Evolutionary conservation across 2,797 vertebrate genomes (phyloP).

Genomic region (Atherinosoma microstoma): DNA sequence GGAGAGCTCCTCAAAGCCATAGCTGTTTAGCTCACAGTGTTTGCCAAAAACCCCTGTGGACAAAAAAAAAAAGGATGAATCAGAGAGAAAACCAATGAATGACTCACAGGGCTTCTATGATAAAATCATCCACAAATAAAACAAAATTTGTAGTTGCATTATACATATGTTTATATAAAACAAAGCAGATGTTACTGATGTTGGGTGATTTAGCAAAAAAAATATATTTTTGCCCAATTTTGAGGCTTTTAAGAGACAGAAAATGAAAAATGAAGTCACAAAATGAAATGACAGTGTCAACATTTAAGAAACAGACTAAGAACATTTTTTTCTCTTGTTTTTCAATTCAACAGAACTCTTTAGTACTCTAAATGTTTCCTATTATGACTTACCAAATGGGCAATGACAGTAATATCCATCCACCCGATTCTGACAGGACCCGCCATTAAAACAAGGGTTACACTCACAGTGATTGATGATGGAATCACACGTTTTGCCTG

Average conservation of each 20-base stretch:
- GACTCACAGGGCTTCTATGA: conserved; percentile 45
- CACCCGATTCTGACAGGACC: conserved; percentile 95
- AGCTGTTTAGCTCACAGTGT: conserved; percentile 97
- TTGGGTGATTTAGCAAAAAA: conserved; percentile 3
- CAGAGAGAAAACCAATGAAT: conserved; percentile 50
- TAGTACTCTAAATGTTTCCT: conserved; percentile 45
- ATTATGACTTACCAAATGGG: conserved; percentile 92
- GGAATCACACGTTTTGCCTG: conserved; percentile 96
- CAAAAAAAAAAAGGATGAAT: conserved; percentile 48
- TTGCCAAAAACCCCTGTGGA: conserved; percentile 96
- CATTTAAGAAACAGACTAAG: conserved; percentile 43
- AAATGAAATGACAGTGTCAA: conserved; percentile 48
- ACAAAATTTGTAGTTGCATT: conserved; percentile 22
- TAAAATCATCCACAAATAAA: conserved; percentile 59
- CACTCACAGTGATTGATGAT: conserved; percentile 98
- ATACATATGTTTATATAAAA: conserved; percentile 11
- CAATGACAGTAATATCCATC: conserved; percentile 98
- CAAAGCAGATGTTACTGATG: conserved; percentile 13
- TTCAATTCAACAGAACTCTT: conserved; percentile 32
- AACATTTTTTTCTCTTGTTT: conserved; percentile 43
- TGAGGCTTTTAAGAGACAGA: conserved; percentile 13
- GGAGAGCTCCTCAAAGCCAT: conserved; percentile 96
- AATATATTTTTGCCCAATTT: neutral
- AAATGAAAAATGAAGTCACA: conserved; percentile 54
- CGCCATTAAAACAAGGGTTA: conserved; percentile 98